A percentile compares a stretch with the other conserved stretches of the same genome.
Conservation (phyloP, 1,140 invertebrate species). For the Leptinotarsa lineolata region DNA sequence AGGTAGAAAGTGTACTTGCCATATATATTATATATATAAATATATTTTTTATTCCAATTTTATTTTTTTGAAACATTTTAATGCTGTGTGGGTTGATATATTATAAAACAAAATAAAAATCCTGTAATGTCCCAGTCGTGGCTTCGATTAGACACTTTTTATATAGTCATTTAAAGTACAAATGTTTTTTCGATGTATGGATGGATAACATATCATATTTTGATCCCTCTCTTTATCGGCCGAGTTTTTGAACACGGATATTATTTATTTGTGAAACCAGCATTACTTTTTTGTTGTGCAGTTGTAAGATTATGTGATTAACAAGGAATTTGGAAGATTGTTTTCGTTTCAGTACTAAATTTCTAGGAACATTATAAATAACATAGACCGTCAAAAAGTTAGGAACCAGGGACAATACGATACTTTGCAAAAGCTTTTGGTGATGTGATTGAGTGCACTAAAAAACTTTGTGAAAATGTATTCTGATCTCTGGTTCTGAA, state of each 20-base stretch:
- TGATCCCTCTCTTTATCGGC: constrained; percentile 42
- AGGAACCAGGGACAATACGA: too few species aligned
- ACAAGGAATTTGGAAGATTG: not conserved
- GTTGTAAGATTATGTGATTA: not conserved
- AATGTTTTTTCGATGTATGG: constrained; percentile 50
- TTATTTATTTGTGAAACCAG: constrained; percentile 25
- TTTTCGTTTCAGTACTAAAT: too few species aligned
- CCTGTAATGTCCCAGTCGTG: constrained; percentile 38
- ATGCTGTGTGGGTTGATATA: constrained; percentile 28
- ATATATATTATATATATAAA: constrained; percentile 30
- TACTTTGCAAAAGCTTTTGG: too few species aligned
- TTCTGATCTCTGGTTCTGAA: too few species aligned
- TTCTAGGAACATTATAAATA: too few species aligned
- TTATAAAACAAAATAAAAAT: constrained; percentile 19
- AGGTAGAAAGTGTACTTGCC: constrained; percentile 29
- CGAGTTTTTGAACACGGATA: constrained; percentile 35
- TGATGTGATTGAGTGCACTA: too few species aligned
- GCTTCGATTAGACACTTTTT: constrained; percentile 40
- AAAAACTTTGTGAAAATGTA: too few species aligned
- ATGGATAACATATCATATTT: constrained; percentile 54
- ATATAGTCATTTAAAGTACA: constrained; percentile 55
- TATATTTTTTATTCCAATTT: constrained; percentile 34
- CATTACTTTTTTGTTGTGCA: constrained; percentile 20
- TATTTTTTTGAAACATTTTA: constrained; percentile 31
- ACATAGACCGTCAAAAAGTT: too few species aligned